Conservation (phyloP, 92 coral and sea anemone genomes). For the Phenganax subtilis region DNA sequence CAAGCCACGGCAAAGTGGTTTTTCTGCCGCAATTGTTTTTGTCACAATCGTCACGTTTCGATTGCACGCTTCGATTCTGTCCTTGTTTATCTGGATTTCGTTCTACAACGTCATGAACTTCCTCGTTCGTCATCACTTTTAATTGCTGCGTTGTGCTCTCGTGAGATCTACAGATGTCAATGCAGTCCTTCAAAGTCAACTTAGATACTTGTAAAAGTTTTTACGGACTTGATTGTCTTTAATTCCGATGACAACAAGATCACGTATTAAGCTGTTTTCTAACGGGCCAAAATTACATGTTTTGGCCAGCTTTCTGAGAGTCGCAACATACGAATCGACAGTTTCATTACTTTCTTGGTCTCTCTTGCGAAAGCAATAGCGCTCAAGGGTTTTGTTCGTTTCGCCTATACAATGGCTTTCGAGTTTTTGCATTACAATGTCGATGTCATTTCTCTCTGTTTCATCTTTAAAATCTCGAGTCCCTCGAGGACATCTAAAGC, state of each 20-base stretch:
- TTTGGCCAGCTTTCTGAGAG: constrained; percentile 13
- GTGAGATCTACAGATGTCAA: constrained; percentile 27
- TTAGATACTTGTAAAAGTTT: background rate
- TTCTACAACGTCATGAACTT: constrained; percentile 17
- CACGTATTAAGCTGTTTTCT: background rate
- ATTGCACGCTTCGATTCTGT: constrained; percentile 16
- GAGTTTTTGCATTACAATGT: constrained; percentile 18
- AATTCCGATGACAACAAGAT: constrained; percentile 6
- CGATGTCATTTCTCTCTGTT: constrained; percentile 8
- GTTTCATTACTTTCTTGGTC: constrained; percentile 23
- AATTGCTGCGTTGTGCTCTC: background rate
- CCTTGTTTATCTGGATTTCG: background rate
- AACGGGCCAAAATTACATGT: constrained; percentile 1
- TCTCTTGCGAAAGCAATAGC: constrained; percentile 18
- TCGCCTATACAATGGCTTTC: background rate
- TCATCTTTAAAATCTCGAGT: constrained; percentile 20
- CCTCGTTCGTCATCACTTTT: constrained; percentile 13
- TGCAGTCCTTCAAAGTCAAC: constrained; percentile 12
- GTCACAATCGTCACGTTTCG: constrained; percentile 28
- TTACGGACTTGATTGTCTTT: background rate
- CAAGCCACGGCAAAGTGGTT: constrained; percentile 44
- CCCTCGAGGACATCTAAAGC: constrained; percentile 25
- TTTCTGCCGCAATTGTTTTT: constrained; percentile 29
- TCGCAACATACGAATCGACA: background rate
- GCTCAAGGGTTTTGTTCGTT: background rate